Conservation (phyloP, 2,113 vertebrate genomes). For the Pomatorhinus ruficollis region DNA sequence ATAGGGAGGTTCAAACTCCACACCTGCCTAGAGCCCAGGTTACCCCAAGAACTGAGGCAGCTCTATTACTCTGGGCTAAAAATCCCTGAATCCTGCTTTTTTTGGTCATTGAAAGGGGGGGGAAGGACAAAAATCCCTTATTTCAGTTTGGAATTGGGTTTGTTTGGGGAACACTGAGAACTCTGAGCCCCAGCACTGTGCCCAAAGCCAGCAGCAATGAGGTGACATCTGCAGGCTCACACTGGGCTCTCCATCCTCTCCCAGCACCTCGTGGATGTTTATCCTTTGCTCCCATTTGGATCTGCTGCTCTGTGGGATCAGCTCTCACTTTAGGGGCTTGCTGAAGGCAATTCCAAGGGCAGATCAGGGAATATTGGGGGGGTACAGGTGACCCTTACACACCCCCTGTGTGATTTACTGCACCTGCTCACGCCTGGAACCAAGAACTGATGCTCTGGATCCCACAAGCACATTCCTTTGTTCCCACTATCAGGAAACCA, state of each 20-base stretch:
- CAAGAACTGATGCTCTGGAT: not conserved
- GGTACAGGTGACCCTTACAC: not conserved
- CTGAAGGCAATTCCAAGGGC: not conserved
- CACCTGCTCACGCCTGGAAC: not conserved
- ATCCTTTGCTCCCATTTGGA: not conserved
- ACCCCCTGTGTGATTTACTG: fast-evolving
- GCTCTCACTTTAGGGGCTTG: not conserved
- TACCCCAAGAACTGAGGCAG: not conserved
- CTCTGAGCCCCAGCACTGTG: fast-evolving
- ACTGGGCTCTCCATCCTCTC: not conserved
- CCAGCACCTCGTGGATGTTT: not conserved
- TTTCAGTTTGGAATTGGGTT: not conserved
- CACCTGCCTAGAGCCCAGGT: not conserved
- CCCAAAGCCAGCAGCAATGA: not conserved
- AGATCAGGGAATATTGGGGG: not conserved
- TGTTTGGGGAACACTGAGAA: not conserved
- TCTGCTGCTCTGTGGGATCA: not conserved
- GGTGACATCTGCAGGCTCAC: not conserved
- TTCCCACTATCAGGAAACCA: not conserved
- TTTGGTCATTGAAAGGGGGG: not conserved
- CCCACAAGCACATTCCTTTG: not conserved
- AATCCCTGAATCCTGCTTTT: not conserved
- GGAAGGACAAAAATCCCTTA: fast-evolving
- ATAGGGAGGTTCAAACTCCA: not conserved
- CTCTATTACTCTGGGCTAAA: not conserved